A percentile compares a stretch with the other conserved stretches of the same genome.
Conservation (phyloP, 2,113 vertebrate species). For the Fulmarus glacialis region DNA sequence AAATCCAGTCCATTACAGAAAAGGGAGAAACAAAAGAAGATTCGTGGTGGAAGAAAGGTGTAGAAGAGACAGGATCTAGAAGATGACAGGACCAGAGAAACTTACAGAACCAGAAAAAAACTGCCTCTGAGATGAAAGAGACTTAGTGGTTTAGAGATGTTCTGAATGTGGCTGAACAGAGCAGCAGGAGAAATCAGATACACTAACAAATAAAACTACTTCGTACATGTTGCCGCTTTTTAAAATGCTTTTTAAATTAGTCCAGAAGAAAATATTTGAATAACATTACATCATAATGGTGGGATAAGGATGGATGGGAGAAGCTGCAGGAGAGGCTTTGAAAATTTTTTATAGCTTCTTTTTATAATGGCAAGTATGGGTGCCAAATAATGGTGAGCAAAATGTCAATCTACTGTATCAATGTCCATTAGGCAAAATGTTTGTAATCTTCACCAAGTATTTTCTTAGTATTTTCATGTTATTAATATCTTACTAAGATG, state of each 20-base stretch:
- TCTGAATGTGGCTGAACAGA: neutral
- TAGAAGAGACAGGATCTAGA: neutral
- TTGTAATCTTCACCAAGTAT: neutral
- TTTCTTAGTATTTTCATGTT: neutral
- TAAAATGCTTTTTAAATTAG: neutral
- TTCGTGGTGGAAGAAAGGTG: neutral
- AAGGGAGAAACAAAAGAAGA: neutral
- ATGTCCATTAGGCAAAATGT: neutral
- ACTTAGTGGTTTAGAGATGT: neutral
- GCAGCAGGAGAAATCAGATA: neutral
- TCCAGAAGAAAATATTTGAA: neutral
- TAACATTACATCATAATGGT: fast-evolving
- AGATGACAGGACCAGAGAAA: neutral
- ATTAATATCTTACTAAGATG: neutral
- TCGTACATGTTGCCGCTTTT: neutral
- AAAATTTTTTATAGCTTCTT: neutral
- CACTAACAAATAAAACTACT: neutral
- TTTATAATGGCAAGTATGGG: neutral
- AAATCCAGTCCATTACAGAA: neutral
- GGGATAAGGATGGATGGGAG: neutral
- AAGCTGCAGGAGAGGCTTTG: neutral
- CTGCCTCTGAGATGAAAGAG: neutral
- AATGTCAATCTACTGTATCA: neutral
- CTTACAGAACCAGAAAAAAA: neutral
- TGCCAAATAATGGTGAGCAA: neutral